Base-by-base conservation (phyloP, 2,113 vertebrate genomes). In the Takifugu flavidus region DNA sequence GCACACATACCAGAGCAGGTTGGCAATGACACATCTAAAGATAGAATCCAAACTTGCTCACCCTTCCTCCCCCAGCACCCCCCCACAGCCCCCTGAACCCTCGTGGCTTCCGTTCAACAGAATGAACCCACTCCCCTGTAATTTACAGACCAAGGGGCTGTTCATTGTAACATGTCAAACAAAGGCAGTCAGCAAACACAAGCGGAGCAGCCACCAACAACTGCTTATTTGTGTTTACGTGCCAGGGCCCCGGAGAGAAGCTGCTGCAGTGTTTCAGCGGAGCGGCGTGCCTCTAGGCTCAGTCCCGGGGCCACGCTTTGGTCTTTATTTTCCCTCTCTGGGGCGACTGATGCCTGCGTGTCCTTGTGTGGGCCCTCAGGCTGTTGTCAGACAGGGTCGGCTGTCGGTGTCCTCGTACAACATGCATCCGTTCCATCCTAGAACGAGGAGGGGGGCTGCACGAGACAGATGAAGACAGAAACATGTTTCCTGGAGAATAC, bases 301-400 rank as follows among this genome's bases (percentile, higher is more conserved):
- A 0, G 13, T 84, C 67, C 77, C 13, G 14, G 70, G 80, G 57
- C 74, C 61, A 29, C 34, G 55, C 67, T 74, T 84, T 67, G 34
- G 53, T 75, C 55, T 62, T 13, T 29, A 62, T 62, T 53, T 29
- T 2, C 31, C 3, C n/a, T 39, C n/a, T 52, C 27, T 73, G 45
- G 78, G 74, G 58, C 67, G 69, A 52, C 62, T 74, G 27, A 65
- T 49, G 56, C 71, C 49, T 65, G 39, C 67, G 74, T 63, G 61
- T 57, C 47, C 56, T 60, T 71, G 74, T 78, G 74, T 61, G 59
- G 65, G 59, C 80, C 82, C 79, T 77, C 62, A 56, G 81, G 75
- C 86, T 87, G 84, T 86, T 87, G 86, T 89, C 84, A 86, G 73
- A 80, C 74, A 82, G 82, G 59, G 77, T 72, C 60, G 65, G 62